A percentile compares a stretch with the other conserved stretches of the same genome.
Evolutionary conservation across 1,140 invertebrate genomes (phyloP).

Genomic region (Caenorhabditis tropicalis): DNA sequence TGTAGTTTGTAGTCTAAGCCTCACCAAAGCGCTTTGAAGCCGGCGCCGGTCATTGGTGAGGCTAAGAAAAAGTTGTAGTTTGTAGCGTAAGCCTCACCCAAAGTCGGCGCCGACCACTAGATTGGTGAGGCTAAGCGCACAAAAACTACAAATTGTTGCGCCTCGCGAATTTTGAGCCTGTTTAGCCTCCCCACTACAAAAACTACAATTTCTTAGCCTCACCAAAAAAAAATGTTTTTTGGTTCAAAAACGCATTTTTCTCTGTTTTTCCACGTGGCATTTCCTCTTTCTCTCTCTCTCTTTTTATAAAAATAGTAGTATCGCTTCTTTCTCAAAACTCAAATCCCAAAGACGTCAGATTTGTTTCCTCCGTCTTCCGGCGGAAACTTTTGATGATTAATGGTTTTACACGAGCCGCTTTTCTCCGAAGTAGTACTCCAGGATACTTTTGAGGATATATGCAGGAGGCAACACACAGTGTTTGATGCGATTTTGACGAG

Average conservation of each 20-base stretch:
- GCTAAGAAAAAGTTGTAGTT: too few relatives aligned
- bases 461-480: not conserved
- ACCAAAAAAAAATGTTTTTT: not conserved
- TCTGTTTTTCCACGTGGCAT: not conserved
- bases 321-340: not conserved
- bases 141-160: too few relatives aligned
- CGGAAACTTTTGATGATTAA: constrained; percentile 37
- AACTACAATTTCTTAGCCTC: too few relatives aligned
- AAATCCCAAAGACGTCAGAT: not conserved
- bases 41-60: too few relatives aligned
- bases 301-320: not conserved
- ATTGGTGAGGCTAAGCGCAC: too few relatives aligned
- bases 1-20: too few relatives aligned
- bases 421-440: too few relatives aligned
- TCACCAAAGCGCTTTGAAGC: too few relatives aligned
- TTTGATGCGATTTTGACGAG: constrained; percentile 43
- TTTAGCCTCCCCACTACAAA: too few relatives aligned
- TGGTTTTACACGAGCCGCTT: not conserved
- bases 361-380: not conserved
- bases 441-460: not conserved
- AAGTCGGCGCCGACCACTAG: too few relatives aligned
- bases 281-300: not conserved
- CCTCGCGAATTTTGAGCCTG: too few relatives aligned
- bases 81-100: too few relatives aligned
- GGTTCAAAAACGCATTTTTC: not conserved